These are phyloP conservation scores for Phyllostomus discolor DNA, from an alignment of 2,113 vertebrate species.

Conservation along the genomic window DNA sequence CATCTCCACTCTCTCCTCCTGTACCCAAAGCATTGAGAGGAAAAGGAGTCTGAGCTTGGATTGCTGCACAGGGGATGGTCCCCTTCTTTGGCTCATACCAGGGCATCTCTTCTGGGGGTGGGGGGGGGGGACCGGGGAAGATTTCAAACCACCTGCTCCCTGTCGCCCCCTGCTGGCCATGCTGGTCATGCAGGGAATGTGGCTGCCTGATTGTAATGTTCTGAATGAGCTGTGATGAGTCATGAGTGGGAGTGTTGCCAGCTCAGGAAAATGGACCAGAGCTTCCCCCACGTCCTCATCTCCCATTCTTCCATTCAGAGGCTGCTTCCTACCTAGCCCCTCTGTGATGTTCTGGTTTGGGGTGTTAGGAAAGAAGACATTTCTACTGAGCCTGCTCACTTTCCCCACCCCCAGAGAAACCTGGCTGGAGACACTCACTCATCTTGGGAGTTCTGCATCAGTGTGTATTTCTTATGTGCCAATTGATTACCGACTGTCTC, in stretches of 20 bases:
- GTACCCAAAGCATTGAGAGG: not conserved
- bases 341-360: not conserved
- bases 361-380: not conserved
- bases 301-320: not conserved
- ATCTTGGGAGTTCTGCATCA: not conserved
- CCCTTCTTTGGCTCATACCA: not conserved
- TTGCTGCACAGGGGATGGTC: no score
- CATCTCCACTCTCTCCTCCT: not conserved
- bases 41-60: not conserved
- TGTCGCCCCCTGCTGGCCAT: constrained; percentile 18
- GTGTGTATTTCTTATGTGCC: not conserved
- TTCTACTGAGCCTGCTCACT: not conserved
- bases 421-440: not conserved
- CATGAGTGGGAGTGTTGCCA: not conserved
- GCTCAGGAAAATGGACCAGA: not conserved
- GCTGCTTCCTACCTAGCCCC: not conserved
- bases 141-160: not conserved
- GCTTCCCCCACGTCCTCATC: not conserved
- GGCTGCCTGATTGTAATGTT: not conserved
- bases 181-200: not conserved
- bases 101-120: not conserved
- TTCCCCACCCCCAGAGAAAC: not conserved
- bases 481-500: not conserved
- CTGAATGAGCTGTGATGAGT: not conserved
- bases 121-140: no score